phyloP scores from a whole-genome alignment of 2,888 invertebrate genomes.

The Nephrotoma appendiculata region DNA sequence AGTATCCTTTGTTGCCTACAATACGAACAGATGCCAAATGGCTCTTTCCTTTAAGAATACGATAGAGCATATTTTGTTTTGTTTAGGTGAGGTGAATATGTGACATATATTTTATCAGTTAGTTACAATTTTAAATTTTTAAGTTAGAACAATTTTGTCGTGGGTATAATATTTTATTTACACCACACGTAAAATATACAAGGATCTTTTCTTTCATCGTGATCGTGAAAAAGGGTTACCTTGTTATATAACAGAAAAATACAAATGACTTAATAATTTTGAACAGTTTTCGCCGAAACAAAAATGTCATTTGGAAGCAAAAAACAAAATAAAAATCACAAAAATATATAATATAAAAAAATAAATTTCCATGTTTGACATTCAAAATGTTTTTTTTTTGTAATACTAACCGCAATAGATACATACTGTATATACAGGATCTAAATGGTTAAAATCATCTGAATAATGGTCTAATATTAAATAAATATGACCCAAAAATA shows the following conservation, averaged over 20 bases:
- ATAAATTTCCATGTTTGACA: background rate
- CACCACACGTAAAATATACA: background rate
- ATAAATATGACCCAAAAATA: background rate
- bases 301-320: background rate
- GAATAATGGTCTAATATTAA: background rate
- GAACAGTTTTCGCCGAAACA: background rate
- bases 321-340: background rate
- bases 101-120: background rate
- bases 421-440: background rate
- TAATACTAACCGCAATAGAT: background rate
- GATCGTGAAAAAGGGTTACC: background rate
- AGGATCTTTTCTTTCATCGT: background rate
- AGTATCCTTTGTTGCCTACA: conserved; percentile 65
- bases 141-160: background rate
- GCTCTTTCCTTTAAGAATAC: conserved; percentile 47
- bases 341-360: background rate
- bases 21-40: conserved; percentile 73
- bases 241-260: background rate
- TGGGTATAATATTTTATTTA: background rate
- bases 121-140: background rate
- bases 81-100: background rate
- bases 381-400: background rate
- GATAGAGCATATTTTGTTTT: conserved; percentile 1
- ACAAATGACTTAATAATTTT: background rate
- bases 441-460: background rate